A percentile compares a stretch with the other conserved stretches of the same genome.
Conservation (phyloP, 1,140 invertebrate genomes). For the Ptiloglossa arizonensis region DNA sequence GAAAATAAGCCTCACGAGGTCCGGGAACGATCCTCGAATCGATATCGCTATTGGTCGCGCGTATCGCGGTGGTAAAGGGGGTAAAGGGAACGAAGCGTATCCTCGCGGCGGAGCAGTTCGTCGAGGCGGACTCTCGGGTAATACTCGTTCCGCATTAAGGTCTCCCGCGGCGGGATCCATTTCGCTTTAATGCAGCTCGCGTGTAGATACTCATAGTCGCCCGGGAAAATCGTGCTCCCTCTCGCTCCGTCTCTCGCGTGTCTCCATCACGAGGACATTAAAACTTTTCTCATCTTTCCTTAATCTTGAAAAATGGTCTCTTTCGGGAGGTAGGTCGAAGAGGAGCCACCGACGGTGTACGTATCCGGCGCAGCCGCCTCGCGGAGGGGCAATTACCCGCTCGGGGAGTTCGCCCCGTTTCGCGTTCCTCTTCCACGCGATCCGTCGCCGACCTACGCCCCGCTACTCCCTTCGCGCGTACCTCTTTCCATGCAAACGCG, state of each 20-base stretch:
- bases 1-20: no score
- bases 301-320: slow-evolving; percentile 77
- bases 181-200: slow-evolving; percentile 51
- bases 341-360: neutral
- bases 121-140: slow-evolving; percentile 20
- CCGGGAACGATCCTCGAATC: slow-evolving; percentile 11
- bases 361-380: slow-evolving; percentile 15
- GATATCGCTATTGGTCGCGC: neutral
- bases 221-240: slow-evolving; percentile 12
- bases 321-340: slow-evolving; percentile 43
- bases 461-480: neutral
- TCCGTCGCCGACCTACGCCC: slow-evolving; percentile 28
- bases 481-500: slow-evolving; percentile 9
- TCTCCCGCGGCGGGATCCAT: slow-evolving; percentile 44
- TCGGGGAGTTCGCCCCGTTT: slow-evolving; percentile 32
- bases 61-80: neutral
- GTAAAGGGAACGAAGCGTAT: neutral
- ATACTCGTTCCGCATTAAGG: slow-evolving; percentile 54
- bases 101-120: neutral
- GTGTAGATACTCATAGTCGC: slow-evolving; percentile 41
- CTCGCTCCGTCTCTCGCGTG: neutral
- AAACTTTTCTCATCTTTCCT: slow-evolving; percentile 80
- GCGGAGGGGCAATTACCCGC: slow-evolving; percentile 64
- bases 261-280: slow-evolving; percentile 70
- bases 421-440: no score